phyloP scores from a whole-genome alignment of 2,888 invertebrate genomes.

The Leucophenga maculata region DNA sequence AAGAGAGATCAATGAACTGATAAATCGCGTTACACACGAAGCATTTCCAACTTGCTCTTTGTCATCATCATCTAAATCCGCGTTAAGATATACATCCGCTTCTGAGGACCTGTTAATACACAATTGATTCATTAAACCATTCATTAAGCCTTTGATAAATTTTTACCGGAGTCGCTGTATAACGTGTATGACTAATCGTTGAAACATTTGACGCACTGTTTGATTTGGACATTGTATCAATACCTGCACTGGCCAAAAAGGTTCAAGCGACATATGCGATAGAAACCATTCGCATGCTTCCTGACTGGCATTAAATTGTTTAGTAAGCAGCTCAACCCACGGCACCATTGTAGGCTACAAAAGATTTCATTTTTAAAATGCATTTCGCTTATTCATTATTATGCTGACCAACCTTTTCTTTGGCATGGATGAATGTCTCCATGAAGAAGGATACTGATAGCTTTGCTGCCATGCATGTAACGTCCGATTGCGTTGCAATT shows the following conservation, averaged over 20 bases:
- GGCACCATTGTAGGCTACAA: conserved; percentile 92
- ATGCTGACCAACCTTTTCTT: conserved; percentile 83
- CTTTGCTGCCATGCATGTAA: conserved; percentile 88
- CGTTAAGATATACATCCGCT: conserved; percentile 76
- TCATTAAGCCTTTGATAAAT: background rate
- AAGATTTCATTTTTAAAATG: conserved; percentile 19
- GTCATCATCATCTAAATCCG: conserved; percentile 73
- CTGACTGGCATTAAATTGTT: conserved; percentile 93
- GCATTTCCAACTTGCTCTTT: conserved; percentile 78
- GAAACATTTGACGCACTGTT: conserved; percentile 97
- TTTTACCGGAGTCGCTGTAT: conserved; percentile 87
- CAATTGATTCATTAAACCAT: background rate
- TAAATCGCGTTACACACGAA: conserved; percentile 93
- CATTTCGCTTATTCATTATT: background rate
- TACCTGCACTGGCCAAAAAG: conserved; percentile 97
- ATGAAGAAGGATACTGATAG: conserved; percentile 95
- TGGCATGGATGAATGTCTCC: conserved; percentile 96
- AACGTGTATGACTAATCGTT: conserved; percentile 93
- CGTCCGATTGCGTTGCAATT: conserved; percentile 80
- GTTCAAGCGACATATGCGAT: conserved; percentile 92
- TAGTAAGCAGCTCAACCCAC: conserved; percentile 95
- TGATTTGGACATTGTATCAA: conserved; percentile 96
- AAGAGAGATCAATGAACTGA: conserved; percentile 87
- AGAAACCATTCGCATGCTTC: conserved; percentile 94
- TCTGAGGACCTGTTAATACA: conserved; percentile 73